Percentiles rank a stretch among this genome's conserved stretches.
phyloP scores from a whole-genome alignment of 2,113 vertebrate genomes.

The Agapornis roseicollis region DNA sequence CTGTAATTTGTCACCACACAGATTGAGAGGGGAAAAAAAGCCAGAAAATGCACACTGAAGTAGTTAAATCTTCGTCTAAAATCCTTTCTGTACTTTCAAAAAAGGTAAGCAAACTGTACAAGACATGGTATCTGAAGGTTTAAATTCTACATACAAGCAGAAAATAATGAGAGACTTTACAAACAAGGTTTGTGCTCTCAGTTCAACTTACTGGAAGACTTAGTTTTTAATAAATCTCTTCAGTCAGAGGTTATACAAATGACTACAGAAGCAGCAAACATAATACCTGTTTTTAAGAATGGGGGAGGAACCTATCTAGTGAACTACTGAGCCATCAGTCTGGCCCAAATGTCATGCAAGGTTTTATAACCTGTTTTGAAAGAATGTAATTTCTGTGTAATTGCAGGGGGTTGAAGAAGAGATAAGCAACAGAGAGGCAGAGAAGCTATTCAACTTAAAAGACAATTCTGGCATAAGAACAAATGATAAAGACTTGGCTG shows the following conservation, averaged over 20 bases:
- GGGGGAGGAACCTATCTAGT: not conserved
- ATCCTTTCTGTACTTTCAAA: not conserved
- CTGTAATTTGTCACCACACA: not conserved
- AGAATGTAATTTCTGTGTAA: conserved; percentile 43
- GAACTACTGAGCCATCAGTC: conserved; percentile 11
- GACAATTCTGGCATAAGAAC: conserved; percentile 32
- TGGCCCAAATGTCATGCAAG: not conserved
- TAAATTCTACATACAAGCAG: not conserved
- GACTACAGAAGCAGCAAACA: conserved; percentile 31
- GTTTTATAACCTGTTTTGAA: conserved; percentile 8
- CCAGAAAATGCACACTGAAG: not conserved
- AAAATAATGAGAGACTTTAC: not conserved
- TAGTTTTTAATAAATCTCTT: conserved; percentile 35
- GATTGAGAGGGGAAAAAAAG: not conserved
- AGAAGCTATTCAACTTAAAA: conserved; percentile 19
- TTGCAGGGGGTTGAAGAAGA: conserved; percentile 4
- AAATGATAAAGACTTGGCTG: conserved; percentile 5
- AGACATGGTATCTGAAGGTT: not conserved
- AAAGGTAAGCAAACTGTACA: not conserved
- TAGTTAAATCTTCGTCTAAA: not conserved
- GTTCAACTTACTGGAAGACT: not conserved
- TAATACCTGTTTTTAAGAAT: not conserved
- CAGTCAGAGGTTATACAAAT: conserved; percentile 26
- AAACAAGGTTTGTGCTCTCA: not conserved
- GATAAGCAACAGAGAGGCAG: conserved; percentile 35